Conservation (phyloP, 1,140 invertebrate species). For the Paraescarpia echinospica region DNA sequence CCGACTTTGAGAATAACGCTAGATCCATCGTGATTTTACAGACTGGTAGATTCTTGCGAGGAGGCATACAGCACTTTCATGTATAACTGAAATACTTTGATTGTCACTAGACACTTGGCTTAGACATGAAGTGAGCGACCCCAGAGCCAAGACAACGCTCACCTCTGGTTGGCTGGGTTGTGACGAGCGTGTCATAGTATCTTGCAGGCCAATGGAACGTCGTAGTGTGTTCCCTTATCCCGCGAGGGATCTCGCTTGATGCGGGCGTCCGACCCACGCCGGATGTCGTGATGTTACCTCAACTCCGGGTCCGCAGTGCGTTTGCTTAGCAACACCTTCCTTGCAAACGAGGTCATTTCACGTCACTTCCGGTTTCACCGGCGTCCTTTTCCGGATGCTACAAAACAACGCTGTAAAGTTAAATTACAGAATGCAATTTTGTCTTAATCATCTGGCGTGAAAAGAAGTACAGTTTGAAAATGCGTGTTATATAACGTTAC, state of each 20-base stretch:
- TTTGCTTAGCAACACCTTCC: neutral
- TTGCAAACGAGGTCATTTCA: neutral
- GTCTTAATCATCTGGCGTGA: neutral
- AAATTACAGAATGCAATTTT: neutral
- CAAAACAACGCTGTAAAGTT: neutral
- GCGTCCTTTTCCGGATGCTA: neutral
- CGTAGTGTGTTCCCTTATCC: neutral
- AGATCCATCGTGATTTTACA: too few species aligned
- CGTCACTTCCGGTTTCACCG: neutral
- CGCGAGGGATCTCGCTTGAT: neutral
- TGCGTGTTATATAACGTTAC: neutral
- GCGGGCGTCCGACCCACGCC: neutral
- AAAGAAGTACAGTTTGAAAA: neutral
- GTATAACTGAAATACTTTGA: too few species aligned
- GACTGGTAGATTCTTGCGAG: too few species aligned
- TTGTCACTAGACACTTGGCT: too few species aligned
- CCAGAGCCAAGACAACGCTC: neutral
- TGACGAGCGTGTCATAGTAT: neutral
- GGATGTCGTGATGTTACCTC: neutral
- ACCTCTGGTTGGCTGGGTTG: neutral
- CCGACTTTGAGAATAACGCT: too few species aligned
- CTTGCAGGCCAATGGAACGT: neutral
- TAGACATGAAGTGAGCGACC: too few species aligned
- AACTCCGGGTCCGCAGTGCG: neutral
- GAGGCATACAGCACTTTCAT: too few species aligned